Evolutionary conservation across 2,797 vertebrate genomes (phyloP).

Genomic region (Streptopelia turtur): DNA sequence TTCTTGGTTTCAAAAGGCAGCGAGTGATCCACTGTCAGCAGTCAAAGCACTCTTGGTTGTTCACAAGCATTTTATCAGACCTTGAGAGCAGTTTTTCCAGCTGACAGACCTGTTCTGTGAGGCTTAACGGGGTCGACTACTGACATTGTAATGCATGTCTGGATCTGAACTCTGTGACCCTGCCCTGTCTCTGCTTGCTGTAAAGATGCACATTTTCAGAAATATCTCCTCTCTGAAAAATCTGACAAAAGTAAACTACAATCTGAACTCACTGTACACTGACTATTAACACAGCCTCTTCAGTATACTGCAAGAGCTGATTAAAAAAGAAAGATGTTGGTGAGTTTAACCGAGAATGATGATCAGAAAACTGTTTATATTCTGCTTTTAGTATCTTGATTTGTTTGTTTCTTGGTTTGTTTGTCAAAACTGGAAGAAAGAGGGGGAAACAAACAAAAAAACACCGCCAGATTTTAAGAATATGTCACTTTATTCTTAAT

Average conservation of each 20-base stretch:
- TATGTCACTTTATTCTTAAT: not conserved
- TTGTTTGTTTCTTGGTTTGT: no score
- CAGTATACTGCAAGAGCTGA: not conserved
- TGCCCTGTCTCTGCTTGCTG: not conserved
- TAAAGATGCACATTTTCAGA: constrained; percentile 2
- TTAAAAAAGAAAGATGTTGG: not conserved
- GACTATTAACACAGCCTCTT: not conserved
- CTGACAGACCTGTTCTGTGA: not conserved
- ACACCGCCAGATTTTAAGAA: not conserved
- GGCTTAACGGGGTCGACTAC: not conserved
- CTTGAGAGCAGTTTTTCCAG: not conserved
- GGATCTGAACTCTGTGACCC: not conserved
- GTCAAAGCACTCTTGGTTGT: not conserved
- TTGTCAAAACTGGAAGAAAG: not conserved
- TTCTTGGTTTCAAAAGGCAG: not conserved
- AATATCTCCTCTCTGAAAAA: not conserved
- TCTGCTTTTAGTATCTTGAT: no score
- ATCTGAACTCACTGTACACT: not conserved
- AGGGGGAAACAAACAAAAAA: not conserved
- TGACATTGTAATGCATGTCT: not conserved
- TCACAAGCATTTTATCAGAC: not conserved
- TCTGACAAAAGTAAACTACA: not conserved
- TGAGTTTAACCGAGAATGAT: not conserved
- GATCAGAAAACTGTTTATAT: not conserved
- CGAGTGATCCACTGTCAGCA: not conserved